A percentile compares a stretch with the other conserved stretches of the same genome.
Conservation (phyloP, 23 tunicate genomes). For the Diplosoma virens region DNA sequence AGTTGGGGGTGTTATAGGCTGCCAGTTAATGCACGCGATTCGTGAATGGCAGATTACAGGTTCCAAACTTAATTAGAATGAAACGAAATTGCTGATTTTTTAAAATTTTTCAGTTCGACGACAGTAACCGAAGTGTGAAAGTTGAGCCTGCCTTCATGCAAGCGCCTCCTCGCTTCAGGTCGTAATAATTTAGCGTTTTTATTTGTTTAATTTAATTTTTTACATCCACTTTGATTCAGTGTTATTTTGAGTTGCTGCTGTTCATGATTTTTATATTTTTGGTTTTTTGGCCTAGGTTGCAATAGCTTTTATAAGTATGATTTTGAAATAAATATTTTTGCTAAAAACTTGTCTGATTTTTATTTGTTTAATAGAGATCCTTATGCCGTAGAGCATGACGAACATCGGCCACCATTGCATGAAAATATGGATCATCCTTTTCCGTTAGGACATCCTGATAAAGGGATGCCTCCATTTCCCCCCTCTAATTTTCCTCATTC, state of each 20-base stretch:
- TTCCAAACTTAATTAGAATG: too few relatives aligned
- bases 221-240: neutral
- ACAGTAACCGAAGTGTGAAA: conserved; percentile 35
- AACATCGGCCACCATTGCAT: conserved; percentile 1
- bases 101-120: too few relatives aligned
- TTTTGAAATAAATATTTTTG: neutral
- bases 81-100: too few relatives aligned
- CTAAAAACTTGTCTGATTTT: neutral
- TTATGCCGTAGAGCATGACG: conserved; percentile 22
- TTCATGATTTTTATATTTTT: neutral
- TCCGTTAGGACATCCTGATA: conserved; percentile 9
- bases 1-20: too few relatives aligned
- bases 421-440: conserved; percentile 3
- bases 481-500: conserved; percentile 32
- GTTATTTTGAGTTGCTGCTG: neutral
- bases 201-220: neutral
- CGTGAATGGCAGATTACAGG: too few relatives aligned
- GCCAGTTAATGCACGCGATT: too few relatives aligned
- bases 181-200: neutral
- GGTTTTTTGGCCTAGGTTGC: neutral
- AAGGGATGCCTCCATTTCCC: conserved; percentile 19
- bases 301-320: conserved; percentile 6
- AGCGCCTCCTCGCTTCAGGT: conserved; percentile 47
- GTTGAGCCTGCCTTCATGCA: conserved; percentile 46
- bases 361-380: conserved; percentile 26